Percentiles rank a stretch among this genome's conserved stretches.
Conservation (phyloP, 2,113 vertebrate species). For the Tyrannus savana region DNA sequence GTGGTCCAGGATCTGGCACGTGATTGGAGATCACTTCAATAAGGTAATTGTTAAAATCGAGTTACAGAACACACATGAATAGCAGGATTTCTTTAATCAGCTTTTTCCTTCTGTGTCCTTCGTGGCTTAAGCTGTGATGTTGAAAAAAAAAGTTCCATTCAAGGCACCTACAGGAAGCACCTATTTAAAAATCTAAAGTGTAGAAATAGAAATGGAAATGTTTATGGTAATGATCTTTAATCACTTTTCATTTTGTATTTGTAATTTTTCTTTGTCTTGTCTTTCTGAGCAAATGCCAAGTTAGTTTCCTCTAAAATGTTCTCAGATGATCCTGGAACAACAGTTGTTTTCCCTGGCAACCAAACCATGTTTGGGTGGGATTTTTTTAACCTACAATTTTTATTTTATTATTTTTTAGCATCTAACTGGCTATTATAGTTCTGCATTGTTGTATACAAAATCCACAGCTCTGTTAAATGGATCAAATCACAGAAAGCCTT, state of each 20-base stretch:
- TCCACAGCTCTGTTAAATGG: not conserved
- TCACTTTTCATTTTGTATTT: not conserved
- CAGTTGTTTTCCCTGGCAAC: not conserved
- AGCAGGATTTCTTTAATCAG: not conserved
- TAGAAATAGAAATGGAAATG: not conserved
- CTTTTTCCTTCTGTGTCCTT: not conserved
- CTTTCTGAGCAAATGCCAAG: not conserved
- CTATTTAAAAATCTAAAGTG: not conserved
- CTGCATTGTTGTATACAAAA: not conserved
- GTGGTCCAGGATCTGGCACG: conserved; percentile 98
- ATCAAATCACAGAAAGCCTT: not conserved
- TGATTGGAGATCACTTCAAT: conserved; percentile 98
- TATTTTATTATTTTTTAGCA: not conserved
- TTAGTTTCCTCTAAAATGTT: not conserved
- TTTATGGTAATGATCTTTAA: not conserved
- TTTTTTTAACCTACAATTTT: not conserved
- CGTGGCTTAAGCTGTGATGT: not conserved
- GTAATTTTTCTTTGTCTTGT: not conserved
- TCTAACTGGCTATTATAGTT: not conserved
- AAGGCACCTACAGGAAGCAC: not conserved
- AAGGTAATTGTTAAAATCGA: conserved; percentile 78
- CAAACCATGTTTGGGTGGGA: not conserved
- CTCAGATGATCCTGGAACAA: not conserved
- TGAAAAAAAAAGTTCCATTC: not conserved
- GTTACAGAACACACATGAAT: not conserved